phyloP scores from a whole-genome alignment of 1,140 invertebrate genomes.

The Anagrus nilaparvatae region DNA sequence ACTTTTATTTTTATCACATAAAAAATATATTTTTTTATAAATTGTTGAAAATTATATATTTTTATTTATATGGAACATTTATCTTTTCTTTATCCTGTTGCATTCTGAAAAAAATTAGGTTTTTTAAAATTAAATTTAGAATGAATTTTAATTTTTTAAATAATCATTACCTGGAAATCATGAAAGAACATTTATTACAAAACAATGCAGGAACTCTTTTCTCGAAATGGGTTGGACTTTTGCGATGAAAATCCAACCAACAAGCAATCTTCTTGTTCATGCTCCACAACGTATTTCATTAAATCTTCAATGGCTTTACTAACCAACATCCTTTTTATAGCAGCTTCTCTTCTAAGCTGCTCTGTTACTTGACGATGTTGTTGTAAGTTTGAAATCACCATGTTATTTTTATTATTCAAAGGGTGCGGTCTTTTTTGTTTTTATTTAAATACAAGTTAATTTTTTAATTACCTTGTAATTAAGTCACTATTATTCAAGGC shows the following conservation, averaged over 20 bases:
- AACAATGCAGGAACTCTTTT: constrained; percentile 85
- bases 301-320: constrained; percentile 90
- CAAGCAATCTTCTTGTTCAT: constrained; percentile 91
- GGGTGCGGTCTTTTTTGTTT: too few species aligned
- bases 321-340: constrained; percentile 74
- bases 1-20: too few species aligned
- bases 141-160: too few species aligned
- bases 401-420: too few species aligned
- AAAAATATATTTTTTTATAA: too few species aligned
- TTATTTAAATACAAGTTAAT: too few species aligned
- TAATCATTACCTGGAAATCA: too few species aligned
- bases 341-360: constrained; percentile 84
- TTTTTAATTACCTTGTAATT: too few species aligned
- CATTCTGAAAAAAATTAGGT: too few species aligned
- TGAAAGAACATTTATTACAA: constrained; percentile 51
- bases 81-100: constrained; percentile 10
- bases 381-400: constrained; percentile 82
- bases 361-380: constrained; percentile 89
- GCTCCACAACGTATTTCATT: constrained; percentile 84
- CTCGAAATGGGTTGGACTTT: constrained; percentile 94
- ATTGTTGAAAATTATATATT: too few species aligned
- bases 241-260: constrained; percentile 91
- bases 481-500: too few species aligned
- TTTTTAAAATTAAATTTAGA: too few species aligned
- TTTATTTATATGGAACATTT: constrained; percentile 14